Conservation (phyloP, 2,113 vertebrate genomes). For the Oryzias melastigma region DNA sequence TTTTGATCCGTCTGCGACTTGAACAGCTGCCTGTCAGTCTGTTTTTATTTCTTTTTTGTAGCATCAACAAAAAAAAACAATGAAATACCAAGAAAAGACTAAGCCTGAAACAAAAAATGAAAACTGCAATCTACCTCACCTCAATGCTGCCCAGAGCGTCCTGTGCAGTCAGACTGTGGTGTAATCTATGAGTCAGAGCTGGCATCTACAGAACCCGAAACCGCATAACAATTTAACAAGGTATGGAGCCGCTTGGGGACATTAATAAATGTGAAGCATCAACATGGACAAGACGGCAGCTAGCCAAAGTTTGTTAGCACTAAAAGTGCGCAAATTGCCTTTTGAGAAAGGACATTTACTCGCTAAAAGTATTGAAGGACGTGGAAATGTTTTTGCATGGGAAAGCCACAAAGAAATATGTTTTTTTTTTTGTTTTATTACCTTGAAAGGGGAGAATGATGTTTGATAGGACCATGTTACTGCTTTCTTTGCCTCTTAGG, state of each 20-base stretch:
- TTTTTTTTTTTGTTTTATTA: not conserved
- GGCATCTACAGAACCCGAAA: slow-evolving; percentile 23
- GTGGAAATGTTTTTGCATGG: slow-evolving; percentile 1
- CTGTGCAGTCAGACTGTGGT: slow-evolving; percentile 18
- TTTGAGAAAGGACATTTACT: slow-evolving; percentile 47
- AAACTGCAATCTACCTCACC: slow-evolving; percentile 63
- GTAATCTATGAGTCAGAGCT: slow-evolving; percentile 11
- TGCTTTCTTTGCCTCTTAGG: no score
- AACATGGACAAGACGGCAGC: slow-evolving; percentile 42
- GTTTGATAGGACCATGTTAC: not conserved
- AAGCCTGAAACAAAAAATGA: slow-evolving; percentile 8
- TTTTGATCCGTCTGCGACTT: slow-evolving; percentile 11
- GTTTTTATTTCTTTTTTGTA: slow-evolving; percentile 9
- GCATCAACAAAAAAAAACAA: slow-evolving; percentile 11
- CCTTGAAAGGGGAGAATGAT: no score
- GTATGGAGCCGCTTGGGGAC: slow-evolving; percentile 18
- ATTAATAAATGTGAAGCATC: slow-evolving; percentile 29
- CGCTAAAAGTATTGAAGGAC: slow-evolving; percentile 32
- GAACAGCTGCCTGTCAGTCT: slow-evolving; percentile 10
- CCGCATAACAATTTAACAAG: slow-evolving; percentile 8
- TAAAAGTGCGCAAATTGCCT: slow-evolving; percentile 57
- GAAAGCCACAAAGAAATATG: not conserved
- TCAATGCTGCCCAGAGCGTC: slow-evolving; percentile 35
- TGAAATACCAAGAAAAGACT: slow-evolving; percentile 12
- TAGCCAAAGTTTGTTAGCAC: slow-evolving; percentile 60